Conservation (phyloP, 2,888 invertebrate species). For the Hipparchia semele region DNA sequence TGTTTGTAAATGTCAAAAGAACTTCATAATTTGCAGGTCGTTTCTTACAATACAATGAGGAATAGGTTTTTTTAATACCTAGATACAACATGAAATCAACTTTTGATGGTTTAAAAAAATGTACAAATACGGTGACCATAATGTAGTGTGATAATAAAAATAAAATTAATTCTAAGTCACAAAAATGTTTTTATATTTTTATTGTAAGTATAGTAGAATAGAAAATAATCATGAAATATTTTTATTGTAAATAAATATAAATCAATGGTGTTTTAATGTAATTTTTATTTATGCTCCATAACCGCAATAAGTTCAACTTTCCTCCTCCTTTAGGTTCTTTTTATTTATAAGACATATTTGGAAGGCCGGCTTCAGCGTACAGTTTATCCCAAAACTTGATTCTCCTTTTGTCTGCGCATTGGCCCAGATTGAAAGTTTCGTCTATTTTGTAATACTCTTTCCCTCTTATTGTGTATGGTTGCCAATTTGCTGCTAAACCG, state of each 20-base stretch:
- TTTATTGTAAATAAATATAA: constrained; percentile 41
- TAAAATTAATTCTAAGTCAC: constrained; percentile 46
- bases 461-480: constrained; percentile 48
- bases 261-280: constrained; percentile 39
- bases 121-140: constrained; percentile 9
- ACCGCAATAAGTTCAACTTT: too few relatives aligned
- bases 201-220: constrained; percentile 1
- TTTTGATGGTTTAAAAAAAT: neutral
- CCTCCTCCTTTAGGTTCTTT: neutral
- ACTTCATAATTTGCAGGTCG: too few relatives aligned
- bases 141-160: constrained; percentile 46
- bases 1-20: too few relatives aligned
- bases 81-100: too few relatives aligned
- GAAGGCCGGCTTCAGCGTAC: constrained; percentile 59
- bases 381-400: constrained; percentile 69
- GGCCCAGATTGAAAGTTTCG: constrained; percentile 51
- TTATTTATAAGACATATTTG: constrained; percentile 41
- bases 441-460: constrained; percentile 65
- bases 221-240: constrained; percentile 6
- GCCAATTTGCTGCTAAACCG: constrained; percentile 61
- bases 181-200: constrained; percentile 31
- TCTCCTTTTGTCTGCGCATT: constrained; percentile 56
- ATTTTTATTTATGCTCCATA: constrained; percentile 26
- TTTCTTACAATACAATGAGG: too few relatives aligned
- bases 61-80: too few relatives aligned